Conservation (phyloP, 2,113 vertebrate species). For the Phyllostomus discolor region DNA sequence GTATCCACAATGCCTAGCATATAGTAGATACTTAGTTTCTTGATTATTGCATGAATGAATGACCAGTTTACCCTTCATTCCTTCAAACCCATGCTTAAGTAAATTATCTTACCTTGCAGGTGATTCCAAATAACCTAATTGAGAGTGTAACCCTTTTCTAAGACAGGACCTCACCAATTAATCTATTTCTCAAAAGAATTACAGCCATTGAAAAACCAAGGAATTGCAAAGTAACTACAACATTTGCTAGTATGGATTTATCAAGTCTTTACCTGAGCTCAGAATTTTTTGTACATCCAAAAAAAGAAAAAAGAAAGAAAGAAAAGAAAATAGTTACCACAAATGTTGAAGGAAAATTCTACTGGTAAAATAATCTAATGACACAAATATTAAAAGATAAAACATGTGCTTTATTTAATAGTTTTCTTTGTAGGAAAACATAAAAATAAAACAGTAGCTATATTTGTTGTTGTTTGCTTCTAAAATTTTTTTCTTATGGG, state of each 20-base stretch:
- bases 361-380: background rate
- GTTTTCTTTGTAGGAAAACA: background rate
- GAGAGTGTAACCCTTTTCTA: background rate
- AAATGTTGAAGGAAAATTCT: constrained; percentile 18
- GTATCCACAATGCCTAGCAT: background rate
- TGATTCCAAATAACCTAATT: background rate
- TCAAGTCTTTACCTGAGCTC: background rate
- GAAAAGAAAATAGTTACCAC: background rate
- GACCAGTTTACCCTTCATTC: background rate
- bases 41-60: background rate
- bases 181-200: background rate
- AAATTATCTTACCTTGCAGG: background rate
- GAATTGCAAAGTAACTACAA: background rate
- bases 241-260: background rate
- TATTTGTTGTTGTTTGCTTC: constrained; percentile 5
- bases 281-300: constrained; percentile 10
- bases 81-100: constrained; percentile 20
- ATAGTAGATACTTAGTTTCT: background rate
- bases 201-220: background rate
- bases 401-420: background rate
- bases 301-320: background rate
- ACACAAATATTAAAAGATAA: background rate
- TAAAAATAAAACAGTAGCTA: background rate
- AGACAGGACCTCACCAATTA: background rate
- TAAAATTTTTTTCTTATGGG: constrained; percentile 13